Percentiles rank a stretch among this genome's conserved stretches.
phyloP scores from a whole-genome alignment of 2,113 vertebrate species.

The Thamnophis sirtalis region DNA sequence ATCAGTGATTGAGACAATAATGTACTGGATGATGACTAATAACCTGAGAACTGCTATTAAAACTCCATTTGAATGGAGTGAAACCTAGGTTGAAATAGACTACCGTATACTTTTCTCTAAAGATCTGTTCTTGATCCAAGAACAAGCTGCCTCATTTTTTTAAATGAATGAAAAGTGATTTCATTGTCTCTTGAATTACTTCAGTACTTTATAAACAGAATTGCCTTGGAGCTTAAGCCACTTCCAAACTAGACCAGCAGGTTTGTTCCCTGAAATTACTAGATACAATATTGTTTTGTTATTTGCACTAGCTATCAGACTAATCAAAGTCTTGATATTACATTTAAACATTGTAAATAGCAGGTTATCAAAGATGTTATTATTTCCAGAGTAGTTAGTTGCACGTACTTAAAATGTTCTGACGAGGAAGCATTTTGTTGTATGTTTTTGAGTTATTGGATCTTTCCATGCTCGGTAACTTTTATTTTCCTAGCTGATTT shows the following conservation, averaged over 20 bases:
- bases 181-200: not conserved
- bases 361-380: not conserved
- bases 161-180: not conserved
- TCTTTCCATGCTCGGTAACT: not conserved
- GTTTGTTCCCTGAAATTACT: not conserved
- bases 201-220: not conserved
- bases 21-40: not conserved
- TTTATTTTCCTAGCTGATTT: not conserved
- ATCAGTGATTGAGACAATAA: not conserved
- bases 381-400: not conserved
- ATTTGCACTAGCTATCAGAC: not conserved
- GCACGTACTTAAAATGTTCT: not conserved
- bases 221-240: not conserved
- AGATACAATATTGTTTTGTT: not conserved
- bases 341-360: not conserved
- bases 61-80: not conserved
- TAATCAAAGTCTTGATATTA: not conserved
- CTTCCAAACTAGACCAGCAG: not conserved
- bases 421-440: not conserved
- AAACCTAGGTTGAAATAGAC: not conserved
- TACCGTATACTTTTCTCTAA: not conserved
- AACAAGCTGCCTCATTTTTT: not conserved
- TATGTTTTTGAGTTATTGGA: not conserved
- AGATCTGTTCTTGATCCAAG: not conserved
- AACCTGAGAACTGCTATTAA: not conserved